Evolutionary conservation across 2,888 invertebrate genomes (phyloP).

Genomic region (Cerastis leucographa): DNA sequence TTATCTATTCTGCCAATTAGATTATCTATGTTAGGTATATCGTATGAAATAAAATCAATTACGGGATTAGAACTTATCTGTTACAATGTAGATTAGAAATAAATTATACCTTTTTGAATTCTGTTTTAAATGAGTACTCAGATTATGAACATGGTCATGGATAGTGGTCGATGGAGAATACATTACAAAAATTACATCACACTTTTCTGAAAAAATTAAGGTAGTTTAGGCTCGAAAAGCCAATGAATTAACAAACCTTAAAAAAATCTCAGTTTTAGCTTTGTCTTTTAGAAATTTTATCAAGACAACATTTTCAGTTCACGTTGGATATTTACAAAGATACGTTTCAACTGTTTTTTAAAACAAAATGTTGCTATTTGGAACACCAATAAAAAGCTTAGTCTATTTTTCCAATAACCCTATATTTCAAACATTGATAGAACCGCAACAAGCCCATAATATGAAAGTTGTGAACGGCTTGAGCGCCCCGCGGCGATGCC

Average conservation of each 20-base stretch:
- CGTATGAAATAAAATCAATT: slow-evolving; percentile 35
- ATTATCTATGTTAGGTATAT: slow-evolving; percentile 16
- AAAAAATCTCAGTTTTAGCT: not conserved
- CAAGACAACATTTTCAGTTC: too few relatives aligned
- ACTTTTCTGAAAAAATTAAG: not conserved
- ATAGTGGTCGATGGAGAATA: not conserved
- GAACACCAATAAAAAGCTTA: slow-evolving; percentile 4
- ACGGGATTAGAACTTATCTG: slow-evolving; percentile 18
- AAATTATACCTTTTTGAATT: not conserved
- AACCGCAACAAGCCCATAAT: slow-evolving; percentile 48
- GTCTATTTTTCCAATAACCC: slow-evolving; percentile 38
- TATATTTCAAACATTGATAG: slow-evolving; percentile 37
- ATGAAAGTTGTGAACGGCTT: slow-evolving; percentile 51
- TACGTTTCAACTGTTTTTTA: not conserved
- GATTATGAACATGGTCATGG: slow-evolving; percentile 1
- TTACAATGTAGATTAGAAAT: slow-evolving; percentile 6
- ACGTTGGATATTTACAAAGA: too few relatives aligned
- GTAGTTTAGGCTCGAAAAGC: not conserved
- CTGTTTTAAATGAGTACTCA: slow-evolving; percentile 5
- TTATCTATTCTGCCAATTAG: slow-evolving; percentile 10
- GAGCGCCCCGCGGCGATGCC: slow-evolving; percentile 52
- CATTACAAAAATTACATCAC: not conserved
- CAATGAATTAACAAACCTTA: not conserved
- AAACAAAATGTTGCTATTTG: not conserved
- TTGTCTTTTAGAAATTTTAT: too few relatives aligned